phyloP scores from a whole-genome alignment of 2,113 vertebrate genomes.

The Lepisosteus osseus region DNA sequence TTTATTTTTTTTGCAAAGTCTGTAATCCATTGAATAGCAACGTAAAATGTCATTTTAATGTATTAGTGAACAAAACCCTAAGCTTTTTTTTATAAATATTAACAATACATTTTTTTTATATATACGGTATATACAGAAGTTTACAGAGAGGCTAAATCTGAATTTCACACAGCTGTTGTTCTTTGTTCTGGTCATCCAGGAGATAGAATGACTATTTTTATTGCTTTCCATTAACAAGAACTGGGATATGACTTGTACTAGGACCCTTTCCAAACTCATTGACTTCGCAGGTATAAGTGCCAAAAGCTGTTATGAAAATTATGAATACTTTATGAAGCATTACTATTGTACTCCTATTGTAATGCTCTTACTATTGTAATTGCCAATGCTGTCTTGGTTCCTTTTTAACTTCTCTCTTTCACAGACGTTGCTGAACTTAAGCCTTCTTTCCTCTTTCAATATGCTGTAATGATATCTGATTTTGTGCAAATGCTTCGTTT shows the following conservation, averaged over 20 bases:
- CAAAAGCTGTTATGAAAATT: slow-evolving; percentile 37
- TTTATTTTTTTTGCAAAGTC: too few species aligned
- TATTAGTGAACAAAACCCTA: too few species aligned
- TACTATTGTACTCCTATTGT: slow-evolving; percentile 20
- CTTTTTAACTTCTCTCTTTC: background rate
- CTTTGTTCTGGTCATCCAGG: background rate
- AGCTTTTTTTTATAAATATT: too few species aligned
- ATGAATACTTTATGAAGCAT: slow-evolving; percentile 34
- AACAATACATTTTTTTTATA: too few species aligned
- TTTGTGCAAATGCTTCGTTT: background rate
- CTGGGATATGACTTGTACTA: background rate
- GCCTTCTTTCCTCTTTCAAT: background rate
- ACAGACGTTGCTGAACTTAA: background rate
- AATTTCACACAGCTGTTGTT: background rate
- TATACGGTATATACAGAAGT: too few species aligned
- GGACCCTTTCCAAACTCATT: slow-evolving; percentile 1
- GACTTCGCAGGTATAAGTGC: slow-evolving; percentile 9
- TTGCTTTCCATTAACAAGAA: background rate
- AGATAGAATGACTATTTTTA: too few species aligned
- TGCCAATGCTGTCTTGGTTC: background rate
- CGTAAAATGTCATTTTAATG: too few species aligned
- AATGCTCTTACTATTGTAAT: slow-evolving; percentile 8
- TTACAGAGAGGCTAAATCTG: too few species aligned
- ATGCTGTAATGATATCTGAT: slow-evolving; percentile 14
- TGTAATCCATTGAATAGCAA: too few species aligned